Evolutionary conservation across 2,113 vertebrate genomes (phyloP).

Genomic region (Entomyzon cyanotis): DNA sequence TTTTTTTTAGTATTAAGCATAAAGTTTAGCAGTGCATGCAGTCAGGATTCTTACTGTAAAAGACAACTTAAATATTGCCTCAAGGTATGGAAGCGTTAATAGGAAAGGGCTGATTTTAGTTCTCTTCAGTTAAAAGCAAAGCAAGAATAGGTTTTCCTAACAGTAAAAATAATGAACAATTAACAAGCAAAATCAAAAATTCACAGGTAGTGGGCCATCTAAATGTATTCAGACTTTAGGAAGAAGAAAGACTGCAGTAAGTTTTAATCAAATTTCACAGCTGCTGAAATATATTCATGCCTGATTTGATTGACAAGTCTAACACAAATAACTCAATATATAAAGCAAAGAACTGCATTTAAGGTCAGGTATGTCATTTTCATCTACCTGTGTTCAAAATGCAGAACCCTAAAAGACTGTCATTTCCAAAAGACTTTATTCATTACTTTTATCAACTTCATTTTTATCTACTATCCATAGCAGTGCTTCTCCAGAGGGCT

Average conservation of each 20-base stretch:
- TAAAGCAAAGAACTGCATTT: constrained; percentile 57
- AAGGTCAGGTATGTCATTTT: constrained; percentile 60
- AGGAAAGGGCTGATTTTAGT: neutral
- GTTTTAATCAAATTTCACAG: constrained; percentile 74
- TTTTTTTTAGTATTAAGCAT: neutral
- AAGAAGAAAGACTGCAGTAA: constrained; percentile 53
- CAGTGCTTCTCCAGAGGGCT: neutral
- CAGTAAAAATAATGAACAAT: constrained; percentile 62
- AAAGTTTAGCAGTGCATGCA: neutral
- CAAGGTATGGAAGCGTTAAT: neutral
- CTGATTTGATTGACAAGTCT: constrained; percentile 62
- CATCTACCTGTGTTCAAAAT: constrained; percentile 43
- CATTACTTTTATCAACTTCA: neutral
- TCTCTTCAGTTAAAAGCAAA: constrained; percentile 34
- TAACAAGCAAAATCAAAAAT: constrained; percentile 68
- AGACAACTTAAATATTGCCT: neutral
- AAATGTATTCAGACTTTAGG: constrained; percentile 49
- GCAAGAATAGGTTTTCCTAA: constrained; percentile 33
- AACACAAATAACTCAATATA: constrained; percentile 61
- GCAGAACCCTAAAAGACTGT: neutral
- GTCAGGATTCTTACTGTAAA: neutral
- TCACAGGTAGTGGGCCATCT: constrained; percentile 54
- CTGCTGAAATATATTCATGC: constrained; percentile 58
- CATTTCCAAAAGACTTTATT: constrained; percentile 1
- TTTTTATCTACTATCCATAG: neutral